Percentiles rank a stretch among this genome's conserved stretches.
These are phyloP conservation scores for Chironomus riparius DNA, from an alignment of 2,888 invertebrate genomes.

Conservation along the genomic window DNA sequence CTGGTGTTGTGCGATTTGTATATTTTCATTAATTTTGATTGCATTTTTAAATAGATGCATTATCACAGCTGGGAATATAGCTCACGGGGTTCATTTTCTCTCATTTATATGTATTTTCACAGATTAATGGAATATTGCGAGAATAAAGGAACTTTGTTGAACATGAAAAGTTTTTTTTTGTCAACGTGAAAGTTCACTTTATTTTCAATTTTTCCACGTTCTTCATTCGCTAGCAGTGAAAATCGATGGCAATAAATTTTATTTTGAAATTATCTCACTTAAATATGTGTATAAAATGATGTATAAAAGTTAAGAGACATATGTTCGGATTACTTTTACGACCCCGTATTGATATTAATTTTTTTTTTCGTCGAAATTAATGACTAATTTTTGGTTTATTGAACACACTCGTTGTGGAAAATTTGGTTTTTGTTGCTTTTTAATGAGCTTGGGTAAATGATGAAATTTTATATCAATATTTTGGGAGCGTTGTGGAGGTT, in stretches of 20 bases:
- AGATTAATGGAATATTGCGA: background rate
- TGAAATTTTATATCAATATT: too few species aligned
- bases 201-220: too few species aligned
- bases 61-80: background rate
- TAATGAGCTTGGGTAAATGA: too few species aligned
- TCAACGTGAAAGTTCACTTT: too few species aligned
- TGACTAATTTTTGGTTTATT: slow-evolving; percentile 2
- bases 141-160: too few species aligned
- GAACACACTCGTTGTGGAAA: background rate
- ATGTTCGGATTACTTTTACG: background rate
- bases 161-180: too few species aligned
- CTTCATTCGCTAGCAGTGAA: background rate
- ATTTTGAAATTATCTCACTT: background rate
- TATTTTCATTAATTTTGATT: slow-evolving; percentile 20
- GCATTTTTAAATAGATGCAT: slow-evolving; percentile 14
- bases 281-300: background rate
- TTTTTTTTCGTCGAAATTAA: background rate
- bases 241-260: slow-evolving; percentile 7
- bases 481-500: too few species aligned
- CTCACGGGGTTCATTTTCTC: background rate
- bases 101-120: background rate
- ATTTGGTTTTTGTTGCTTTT: background rate
- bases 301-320: background rate
- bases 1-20: slow-evolving; percentile 5
- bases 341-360: background rate